A percentile compares a stretch with the other conserved stretches of the same genome.
phyloP scores from a whole-genome alignment of 2,797 vertebrate genomes.

The Malurus leucopterus region DNA sequence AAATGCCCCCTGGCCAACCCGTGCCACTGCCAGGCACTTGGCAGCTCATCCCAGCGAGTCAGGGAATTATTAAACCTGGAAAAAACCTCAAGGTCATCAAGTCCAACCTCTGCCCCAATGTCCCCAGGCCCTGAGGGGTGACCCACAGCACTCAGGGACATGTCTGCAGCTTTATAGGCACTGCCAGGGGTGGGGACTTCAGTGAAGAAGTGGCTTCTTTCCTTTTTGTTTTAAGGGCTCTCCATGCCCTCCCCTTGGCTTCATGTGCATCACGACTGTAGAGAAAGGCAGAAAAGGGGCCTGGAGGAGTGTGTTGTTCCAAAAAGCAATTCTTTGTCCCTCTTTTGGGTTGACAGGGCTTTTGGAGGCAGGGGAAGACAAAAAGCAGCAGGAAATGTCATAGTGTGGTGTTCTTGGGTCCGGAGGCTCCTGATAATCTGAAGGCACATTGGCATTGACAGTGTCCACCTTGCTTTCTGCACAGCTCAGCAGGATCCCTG shows the following conservation, averaged over 20 bases:
- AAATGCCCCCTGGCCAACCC: neutral
- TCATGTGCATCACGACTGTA: neutral
- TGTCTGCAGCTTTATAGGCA: neutral
- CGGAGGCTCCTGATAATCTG: neutral
- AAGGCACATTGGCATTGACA: neutral
- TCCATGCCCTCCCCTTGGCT: neutral
- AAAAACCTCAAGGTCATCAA: neutral
- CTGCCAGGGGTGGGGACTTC: neutral
- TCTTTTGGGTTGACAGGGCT: neutral
- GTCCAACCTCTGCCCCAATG: neutral
- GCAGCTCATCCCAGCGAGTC: neutral
- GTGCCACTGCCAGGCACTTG: fast-evolving
- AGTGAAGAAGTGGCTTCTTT: neutral
- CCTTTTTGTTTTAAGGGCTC: neutral
- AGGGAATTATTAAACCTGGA: neutral
- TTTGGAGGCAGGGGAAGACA: neutral
- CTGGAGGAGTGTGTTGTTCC: fast-evolving
- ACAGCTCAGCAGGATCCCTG: neutral
- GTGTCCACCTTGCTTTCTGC: neutral
- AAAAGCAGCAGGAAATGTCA: neutral
- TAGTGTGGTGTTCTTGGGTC: neutral
- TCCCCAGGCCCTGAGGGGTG: fast-evolving
- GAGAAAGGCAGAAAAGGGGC: neutral
- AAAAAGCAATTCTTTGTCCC: neutral
- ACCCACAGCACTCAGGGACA: fast-evolving